Conservation (phyloP, 2,888 invertebrate species). For the Syrphus vitripennis region DNA sequence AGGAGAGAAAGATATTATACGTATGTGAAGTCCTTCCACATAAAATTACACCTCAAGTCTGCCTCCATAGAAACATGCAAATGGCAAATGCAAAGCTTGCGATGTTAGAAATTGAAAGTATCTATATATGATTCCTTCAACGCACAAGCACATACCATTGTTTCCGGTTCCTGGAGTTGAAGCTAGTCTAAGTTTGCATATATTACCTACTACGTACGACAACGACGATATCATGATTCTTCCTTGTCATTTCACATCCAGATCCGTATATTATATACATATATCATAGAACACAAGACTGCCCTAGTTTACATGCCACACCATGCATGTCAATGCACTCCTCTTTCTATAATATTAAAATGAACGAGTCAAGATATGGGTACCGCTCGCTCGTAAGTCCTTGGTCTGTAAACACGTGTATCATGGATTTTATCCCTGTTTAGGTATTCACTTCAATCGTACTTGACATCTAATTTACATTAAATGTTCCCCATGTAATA, state of each 20-base stretch:
- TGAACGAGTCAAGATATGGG: background rate
- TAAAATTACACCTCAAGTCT: background rate
- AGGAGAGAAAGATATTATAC: background rate
- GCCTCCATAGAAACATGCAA: background rate
- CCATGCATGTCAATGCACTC: conserved; percentile 61
- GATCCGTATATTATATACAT: background rate
- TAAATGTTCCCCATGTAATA: conserved; percentile 46
- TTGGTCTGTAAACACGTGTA: conserved; percentile 56
- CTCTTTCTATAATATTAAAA: background rate
- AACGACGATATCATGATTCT: conserved; percentile 37
- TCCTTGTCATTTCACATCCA: conserved; percentile 18
- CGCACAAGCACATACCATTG: conserved; percentile 8
- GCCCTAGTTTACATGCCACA: conserved; percentile 43
- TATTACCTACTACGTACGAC: conserved; percentile 20
- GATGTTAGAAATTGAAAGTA: conserved; percentile 7
- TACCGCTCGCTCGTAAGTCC: conserved; percentile 8
- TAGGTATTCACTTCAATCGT: conserved; percentile 65
- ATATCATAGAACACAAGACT: conserved; percentile 6
- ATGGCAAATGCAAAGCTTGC: background rate
- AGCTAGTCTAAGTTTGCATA: conserved; percentile 40
- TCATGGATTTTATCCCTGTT: conserved; percentile 40
- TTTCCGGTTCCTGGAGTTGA: conserved; percentile 22
- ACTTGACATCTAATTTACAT: conserved; percentile 71
- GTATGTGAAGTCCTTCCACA: background rate
- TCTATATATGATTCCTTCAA: conserved; percentile 12